Percentiles rank a stretch among this genome's conserved stretches.
Conservation (phyloP, 64 coral and sea anemone species). For the Cladopsammia gracilis region DNA sequence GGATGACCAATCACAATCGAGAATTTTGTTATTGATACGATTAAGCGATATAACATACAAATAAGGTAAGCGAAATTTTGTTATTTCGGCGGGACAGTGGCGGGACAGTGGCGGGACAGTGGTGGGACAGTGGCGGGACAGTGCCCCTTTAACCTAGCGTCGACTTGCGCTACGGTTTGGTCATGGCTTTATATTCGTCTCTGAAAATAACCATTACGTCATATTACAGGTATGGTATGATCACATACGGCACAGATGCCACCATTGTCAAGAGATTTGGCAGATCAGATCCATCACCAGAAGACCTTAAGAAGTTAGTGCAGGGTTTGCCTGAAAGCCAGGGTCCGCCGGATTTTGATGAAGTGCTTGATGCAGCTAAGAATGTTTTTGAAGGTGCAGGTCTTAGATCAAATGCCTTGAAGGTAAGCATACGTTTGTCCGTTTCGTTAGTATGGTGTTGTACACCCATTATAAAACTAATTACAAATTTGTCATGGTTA, state of each 20-base stretch:
- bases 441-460: not conserved
- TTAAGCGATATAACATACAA: too few relatives aligned
- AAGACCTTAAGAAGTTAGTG: constrained; percentile 9
- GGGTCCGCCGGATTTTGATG: constrained; percentile 50
- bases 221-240: constrained; percentile 56
- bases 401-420: constrained; percentile 35
- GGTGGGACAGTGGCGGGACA: too few relatives aligned
- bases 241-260: constrained; percentile 66
- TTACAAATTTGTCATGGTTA: not conserved
- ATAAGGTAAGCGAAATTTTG: too few relatives aligned
- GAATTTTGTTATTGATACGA: too few relatives aligned
- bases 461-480: not conserved
- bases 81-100: too few relatives aligned
- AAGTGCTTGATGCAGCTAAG: constrained; percentile 40
- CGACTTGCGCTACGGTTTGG: too few relatives aligned
- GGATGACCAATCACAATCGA: too few relatives aligned
- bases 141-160: too few relatives aligned
- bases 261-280: constrained; percentile 52
- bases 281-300: constrained; percentile 8
- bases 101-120: too few relatives aligned
- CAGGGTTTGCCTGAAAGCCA: constrained; percentile 21
- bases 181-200: too few relatives aligned
- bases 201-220: not conserved
- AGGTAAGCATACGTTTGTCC: constrained; percentile 18
- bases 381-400: constrained; percentile 57